Base-by-base conservation (phyloP, 2,888 invertebrate genomes). In the Eristalis tenax region DNA sequence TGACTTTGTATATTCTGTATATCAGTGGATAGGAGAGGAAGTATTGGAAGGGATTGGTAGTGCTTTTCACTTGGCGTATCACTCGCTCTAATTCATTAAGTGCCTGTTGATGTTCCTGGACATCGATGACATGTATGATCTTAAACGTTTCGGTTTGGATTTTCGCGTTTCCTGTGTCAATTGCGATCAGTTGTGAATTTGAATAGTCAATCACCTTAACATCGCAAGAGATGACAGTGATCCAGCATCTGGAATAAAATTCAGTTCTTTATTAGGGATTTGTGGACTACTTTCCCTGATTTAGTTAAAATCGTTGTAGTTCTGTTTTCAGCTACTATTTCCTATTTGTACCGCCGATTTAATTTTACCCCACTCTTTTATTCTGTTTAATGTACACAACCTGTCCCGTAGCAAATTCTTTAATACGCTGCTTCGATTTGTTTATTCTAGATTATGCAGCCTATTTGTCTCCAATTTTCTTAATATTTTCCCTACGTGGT, bases 391-490 rank as follows among this genome's bases (percentile, higher is more conserved):
- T 65, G 59, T 70, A 89, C 8, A n/a, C n/a, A n/a, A n/a, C n/a
- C n/a, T n/a, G n/a, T n/a, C n/a, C n/a, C n/a, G n/a, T n/a, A n/a
- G n/a, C n/a, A n/a, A n/a, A n/a, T n/a, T n/a, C n/a, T n/a, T n/a
- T n/a, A n/a, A n/a, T n/a, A n/a, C n/a, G n/a, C n/a, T n/a, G n/a
- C n/a, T n/a, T n/a, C n/a, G n/a, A n/a, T n/a, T n/a, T n/a, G n/a
- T n/a, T n/a, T n/a, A n/a, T n/a, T n/a, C n/a, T n/a, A n/a, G n/a
- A n/a, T n/a, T n/a, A n/a, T n/a, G 85, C 68, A 8, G 50, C 18
- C 61, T 86, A 86, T 78, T 88, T 84, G 10, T 50, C 11, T 76
- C 83, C 70, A 13, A 85, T 22, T 66, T 74, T 89, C 26, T 82
- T 74, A 5, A 88, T 87, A 43, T 80, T 87, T 8, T 61, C 28